Evolutionary conservation across 1,140 invertebrate genomes (phyloP), one percentile per base, ranked within the genome.

Genomic region (Druon quercuslanigerum): DNA sequence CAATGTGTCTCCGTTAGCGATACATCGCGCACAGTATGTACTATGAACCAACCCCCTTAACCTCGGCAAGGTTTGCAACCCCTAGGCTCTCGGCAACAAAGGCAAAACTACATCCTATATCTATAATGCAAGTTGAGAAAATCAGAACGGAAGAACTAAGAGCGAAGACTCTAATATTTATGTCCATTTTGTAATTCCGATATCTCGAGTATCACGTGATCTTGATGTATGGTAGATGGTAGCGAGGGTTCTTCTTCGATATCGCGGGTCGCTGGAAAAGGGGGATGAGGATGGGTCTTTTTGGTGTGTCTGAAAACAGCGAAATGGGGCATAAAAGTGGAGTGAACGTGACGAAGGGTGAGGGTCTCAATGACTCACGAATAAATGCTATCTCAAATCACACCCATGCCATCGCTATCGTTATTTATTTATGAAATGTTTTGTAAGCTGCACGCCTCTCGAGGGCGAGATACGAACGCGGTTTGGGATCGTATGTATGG

Each of bases 141-240:
- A 51, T 19, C 19, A 66, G 46, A 72, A 77, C 73, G 56, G 50
- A 19, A 40, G 56, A 3, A 14, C 56, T 33, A 25, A 17, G 52
- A 60, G 52, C 46, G 51, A 54, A 19, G 46, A 77, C 78, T 82
- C 80, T 75, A 75, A 82, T 81, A 82, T 83, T 85, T 84, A 80
- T 79, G 80, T 79, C 77, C 74, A 83, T 83, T 84, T 84, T 83
- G 83, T 83, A 84, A 84, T 84, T 79, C 82, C 80, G 51, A 80
- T 78, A 82, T 76, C 40, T 46, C 40, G 40, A 46, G 40, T 46
- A 46, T 46, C 40, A 46, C 40, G 40, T 46, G 40, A 9, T 46
- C 40, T 6, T 46, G 40, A 46, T 46, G 7, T 46, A 11, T 46
- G 40, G 7, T 9, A 46, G 7, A 11, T 46, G 40, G 7, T 9